Evolutionary conservation across 2,888 invertebrate species (phyloP).

Genomic region (Poecilus cupreus): DNA sequence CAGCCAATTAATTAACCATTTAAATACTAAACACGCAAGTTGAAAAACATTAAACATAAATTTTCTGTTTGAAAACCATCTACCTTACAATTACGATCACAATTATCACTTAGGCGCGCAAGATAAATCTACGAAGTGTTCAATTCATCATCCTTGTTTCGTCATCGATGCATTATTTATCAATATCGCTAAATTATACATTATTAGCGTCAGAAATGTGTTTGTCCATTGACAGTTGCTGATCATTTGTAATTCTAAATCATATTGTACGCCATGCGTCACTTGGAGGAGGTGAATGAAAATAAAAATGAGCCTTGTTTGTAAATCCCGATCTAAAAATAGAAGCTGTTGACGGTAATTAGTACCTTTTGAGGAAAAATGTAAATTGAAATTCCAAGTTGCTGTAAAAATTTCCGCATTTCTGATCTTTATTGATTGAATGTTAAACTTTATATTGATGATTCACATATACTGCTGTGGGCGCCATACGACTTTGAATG

Average conservation of each 20-base stretch:
- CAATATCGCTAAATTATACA: slow-evolving; percentile 14
- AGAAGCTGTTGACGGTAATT: neutral
- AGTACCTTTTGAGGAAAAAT: no score
- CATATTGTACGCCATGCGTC: neutral
- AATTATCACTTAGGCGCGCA: neutral
- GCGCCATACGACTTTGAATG: no score
- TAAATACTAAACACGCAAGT: neutral
- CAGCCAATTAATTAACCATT: slow-evolving; percentile 10
- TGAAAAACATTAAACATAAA: neutral
- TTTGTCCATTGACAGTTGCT: neutral
- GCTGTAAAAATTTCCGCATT: neutral
- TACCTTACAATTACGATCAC: neutral
- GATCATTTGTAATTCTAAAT: neutral
- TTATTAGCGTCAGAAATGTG: slow-evolving; percentile 19
- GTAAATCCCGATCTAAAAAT: slow-evolving; percentile 9
- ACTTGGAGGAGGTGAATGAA: neutral
- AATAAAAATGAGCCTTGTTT: neutral
- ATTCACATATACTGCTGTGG: no score
- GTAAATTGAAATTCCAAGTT: neutral
- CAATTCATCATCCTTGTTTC: neutral
- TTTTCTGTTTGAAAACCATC: neutral
- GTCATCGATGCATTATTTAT: slow-evolving; percentile 30
- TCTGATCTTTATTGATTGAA: neutral
- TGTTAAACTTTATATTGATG: neutral
- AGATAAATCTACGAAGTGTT: neutral